phyloP scores from a whole-genome alignment of 2,113 vertebrate genomes.

The Camarhynchus parvulus region DNA sequence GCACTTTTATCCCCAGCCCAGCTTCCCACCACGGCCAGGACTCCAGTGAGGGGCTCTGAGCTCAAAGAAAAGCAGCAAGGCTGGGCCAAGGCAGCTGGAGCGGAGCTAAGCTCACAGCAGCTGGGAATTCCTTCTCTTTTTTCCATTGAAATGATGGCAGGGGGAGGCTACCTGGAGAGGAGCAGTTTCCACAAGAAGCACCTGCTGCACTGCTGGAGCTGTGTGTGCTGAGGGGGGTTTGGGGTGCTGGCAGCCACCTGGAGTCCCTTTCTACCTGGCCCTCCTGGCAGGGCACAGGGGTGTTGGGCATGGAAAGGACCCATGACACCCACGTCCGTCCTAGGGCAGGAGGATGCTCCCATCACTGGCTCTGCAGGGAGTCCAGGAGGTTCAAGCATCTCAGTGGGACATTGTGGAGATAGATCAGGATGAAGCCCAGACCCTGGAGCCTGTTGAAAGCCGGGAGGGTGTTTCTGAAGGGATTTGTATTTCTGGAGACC shows the following conservation, averaged over 20 bases:
- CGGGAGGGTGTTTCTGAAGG: background rate
- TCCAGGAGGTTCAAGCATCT: background rate
- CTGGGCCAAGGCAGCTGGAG: background rate
- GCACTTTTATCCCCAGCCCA: background rate
- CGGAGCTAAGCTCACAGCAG: background rate
- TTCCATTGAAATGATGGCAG: background rate
- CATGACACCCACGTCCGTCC: background rate
- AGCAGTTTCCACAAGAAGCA: background rate
- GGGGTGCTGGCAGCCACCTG: background rate
- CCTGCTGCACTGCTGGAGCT: rapidly evolving
- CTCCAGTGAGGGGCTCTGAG: slow-evolving; percentile 13
- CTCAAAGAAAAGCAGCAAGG: background rate
- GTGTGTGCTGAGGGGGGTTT: rapidly evolving
- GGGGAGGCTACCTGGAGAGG: background rate
- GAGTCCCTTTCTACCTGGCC: rapidly evolving
- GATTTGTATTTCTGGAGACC: background rate
- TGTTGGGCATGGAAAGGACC: background rate
- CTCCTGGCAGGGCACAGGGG: background rate
- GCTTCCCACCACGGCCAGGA: background rate
- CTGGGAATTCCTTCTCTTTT: background rate
- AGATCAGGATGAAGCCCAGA: background rate
- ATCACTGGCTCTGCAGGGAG: background rate
- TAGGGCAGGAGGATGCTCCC: background rate
- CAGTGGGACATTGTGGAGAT: background rate
- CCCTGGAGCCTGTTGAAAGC: background rate